Percentiles rank a stretch among this genome's conserved stretches.
These are phyloP conservation scores for Atherinomorus stipes DNA, from an alignment of 2,113 vertebrate species.

Conservation along the genomic window DNA sequence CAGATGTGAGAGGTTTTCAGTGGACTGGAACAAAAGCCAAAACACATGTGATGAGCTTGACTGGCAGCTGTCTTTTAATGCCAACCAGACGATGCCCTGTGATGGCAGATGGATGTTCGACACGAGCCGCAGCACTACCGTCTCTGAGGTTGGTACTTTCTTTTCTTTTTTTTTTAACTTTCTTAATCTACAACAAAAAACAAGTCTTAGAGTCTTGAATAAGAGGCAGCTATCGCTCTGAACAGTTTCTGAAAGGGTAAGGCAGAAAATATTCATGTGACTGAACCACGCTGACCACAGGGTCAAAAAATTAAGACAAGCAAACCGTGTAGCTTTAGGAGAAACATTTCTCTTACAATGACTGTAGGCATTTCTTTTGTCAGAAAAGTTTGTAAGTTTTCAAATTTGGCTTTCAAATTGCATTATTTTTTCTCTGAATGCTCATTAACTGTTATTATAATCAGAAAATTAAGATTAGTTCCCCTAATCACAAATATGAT, in stretches of 20 bases:
- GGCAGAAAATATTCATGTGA: no score
- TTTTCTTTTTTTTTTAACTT: no score
- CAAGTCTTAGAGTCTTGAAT: background rate
- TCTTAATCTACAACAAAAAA: background rate
- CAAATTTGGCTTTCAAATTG: no score
- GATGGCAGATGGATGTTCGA: conserved; percentile 27
- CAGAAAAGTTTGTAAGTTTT: no score
- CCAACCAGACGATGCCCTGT: background rate
- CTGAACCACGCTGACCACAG: no score
- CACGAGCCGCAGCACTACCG: conserved; percentile 6
- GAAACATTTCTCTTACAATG: no score
- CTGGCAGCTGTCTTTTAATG: conserved; percentile 4
- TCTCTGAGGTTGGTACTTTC: conserved; percentile 27
- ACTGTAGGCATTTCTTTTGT: no score
- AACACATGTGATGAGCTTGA: conserved; percentile 2
- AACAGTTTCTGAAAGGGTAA: background rate
- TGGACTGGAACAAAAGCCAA: conserved; percentile 26
- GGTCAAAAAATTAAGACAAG: no score
- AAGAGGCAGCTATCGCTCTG: background rate
- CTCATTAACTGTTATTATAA: no score
- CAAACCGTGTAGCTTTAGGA: no score
- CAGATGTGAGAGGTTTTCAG: conserved; percentile 29
- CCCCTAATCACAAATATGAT: background rate
- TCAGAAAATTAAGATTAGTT: no score
- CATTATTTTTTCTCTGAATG: no score